A percentile compares a stretch with the other conserved stretches of the same genome.
Conservation (phyloP, 2,113 vertebrate species). For the Eulemur macaco region DNA sequence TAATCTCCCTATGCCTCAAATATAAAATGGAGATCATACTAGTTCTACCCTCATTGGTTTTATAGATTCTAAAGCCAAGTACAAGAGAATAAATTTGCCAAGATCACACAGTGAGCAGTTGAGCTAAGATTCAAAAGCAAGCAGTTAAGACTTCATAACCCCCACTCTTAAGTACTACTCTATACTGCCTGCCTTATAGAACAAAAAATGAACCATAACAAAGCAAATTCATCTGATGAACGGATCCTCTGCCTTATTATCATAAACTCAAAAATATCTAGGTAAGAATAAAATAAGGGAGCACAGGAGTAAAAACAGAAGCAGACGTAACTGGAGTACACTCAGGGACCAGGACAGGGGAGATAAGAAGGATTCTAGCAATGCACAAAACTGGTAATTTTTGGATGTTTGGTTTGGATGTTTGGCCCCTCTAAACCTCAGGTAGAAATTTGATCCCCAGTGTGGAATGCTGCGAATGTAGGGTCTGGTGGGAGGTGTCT, state of each 20-base stretch:
- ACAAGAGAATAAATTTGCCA: background rate
- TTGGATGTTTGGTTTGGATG: no score
- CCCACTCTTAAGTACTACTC: background rate
- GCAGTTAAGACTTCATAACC: background rate
- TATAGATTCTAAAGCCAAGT: background rate
- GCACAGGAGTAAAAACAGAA: slow-evolving; percentile 26
- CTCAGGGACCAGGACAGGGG: background rate
- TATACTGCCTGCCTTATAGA: background rate
- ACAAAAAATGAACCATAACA: slow-evolving; percentile 1
- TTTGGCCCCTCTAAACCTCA: no score
- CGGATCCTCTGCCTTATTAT: background rate
- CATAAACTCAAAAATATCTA: background rate
- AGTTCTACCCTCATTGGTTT: background rate
- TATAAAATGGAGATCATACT: slow-evolving; percentile 6
- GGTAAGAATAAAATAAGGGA: background rate
- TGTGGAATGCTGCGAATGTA: no score
- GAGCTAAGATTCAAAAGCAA: slow-evolving; percentile 9
- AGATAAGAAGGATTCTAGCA: background rate
- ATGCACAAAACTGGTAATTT: background rate
- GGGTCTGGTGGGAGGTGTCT: no score
- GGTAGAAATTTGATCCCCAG: no score
- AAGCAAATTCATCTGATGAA: slow-evolving; percentile 19
- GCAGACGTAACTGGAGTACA: background rate
- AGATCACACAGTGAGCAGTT: background rate
- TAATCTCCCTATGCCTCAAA: slow-evolving; percentile 22